These are phyloP conservation scores for Chaitophorus viminalis DNA, from an alignment of 2,888 invertebrate genomes.

Conservation along the genomic window DNA sequence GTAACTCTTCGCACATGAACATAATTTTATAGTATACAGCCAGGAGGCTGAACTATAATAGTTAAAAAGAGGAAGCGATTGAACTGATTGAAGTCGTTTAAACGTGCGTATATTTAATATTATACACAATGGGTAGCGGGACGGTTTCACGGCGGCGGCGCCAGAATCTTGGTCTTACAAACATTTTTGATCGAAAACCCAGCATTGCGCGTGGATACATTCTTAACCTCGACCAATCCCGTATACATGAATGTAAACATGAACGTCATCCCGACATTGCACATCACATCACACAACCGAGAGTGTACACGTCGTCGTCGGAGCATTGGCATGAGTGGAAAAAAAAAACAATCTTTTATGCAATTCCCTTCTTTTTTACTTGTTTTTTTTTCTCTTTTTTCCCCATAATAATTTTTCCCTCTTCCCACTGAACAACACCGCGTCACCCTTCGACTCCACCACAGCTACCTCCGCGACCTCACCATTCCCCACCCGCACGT, in stretches of 20 bases:
- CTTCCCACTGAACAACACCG: slow-evolving; percentile 3
- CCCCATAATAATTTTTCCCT: slow-evolving; percentile 40
- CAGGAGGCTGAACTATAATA: background rate
- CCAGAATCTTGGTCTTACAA: background rate
- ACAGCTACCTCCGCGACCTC: background rate
- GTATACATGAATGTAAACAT: no score
- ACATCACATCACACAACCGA: background rate
- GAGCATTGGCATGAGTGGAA: slow-evolving; percentile 25
- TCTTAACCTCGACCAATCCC: background rate
- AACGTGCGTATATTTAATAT: background rate
- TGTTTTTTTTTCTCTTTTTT: slow-evolving; percentile 23
- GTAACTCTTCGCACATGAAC: background rate
- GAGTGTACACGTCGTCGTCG: background rate
- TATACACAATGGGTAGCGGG: no score
- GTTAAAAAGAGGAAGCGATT: background rate
- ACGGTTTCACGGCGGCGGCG: background rate
- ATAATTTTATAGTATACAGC: background rate
- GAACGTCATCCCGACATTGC: background rate
- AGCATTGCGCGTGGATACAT: background rate
- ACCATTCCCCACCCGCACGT: background rate
- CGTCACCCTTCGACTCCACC: background rate
- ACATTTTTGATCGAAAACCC: background rate
- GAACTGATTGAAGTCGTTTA: background rate
- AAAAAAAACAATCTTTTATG: slow-evolving; percentile 17
- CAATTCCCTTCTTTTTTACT: slow-evolving; percentile 36